Evolutionary conservation across 2,113 vertebrate species (phyloP).

Genomic region (Hydropotes inermis): DNA sequence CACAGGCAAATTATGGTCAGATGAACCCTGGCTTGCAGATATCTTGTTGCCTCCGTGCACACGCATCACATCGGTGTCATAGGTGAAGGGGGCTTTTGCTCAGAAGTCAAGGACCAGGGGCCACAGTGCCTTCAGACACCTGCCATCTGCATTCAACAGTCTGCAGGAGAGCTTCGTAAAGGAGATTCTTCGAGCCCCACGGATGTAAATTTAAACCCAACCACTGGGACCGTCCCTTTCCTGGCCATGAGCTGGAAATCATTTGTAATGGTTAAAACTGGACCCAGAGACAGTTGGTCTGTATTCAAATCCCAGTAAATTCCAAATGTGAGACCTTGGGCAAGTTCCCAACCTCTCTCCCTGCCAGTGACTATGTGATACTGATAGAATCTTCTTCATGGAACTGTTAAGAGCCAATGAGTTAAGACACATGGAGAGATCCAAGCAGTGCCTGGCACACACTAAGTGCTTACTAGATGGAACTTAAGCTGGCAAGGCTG

Average conservation of each 20-base stretch:
- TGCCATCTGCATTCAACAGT: background rate
- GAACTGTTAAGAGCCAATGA: background rate
- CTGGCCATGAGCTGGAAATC: background rate
- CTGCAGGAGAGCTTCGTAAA: background rate
- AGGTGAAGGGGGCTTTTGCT: background rate
- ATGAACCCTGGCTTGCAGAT: background rate
- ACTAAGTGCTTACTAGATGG: background rate
- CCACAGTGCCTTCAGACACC: background rate
- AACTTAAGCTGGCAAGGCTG: background rate
- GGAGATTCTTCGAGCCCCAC: background rate
- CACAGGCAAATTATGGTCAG: background rate
- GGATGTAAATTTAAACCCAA: background rate
- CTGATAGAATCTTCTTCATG: background rate
- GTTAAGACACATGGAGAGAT: background rate
- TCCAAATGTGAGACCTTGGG: background rate
- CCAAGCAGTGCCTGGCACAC: background rate
- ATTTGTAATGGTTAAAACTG: background rate
- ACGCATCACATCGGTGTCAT: background rate
- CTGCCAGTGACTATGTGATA: background rate
- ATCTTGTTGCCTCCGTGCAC: accelerated
- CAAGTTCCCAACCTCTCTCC: background rate
- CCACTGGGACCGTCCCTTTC: background rate
- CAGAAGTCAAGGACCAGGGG: background rate
- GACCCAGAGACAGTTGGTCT: background rate
- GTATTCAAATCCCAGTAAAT: background rate